These are phyloP conservation scores for Tenebrosternarchus preto DNA, from an alignment of 2,113 vertebrate species.

Conservation along the genomic window DNA sequence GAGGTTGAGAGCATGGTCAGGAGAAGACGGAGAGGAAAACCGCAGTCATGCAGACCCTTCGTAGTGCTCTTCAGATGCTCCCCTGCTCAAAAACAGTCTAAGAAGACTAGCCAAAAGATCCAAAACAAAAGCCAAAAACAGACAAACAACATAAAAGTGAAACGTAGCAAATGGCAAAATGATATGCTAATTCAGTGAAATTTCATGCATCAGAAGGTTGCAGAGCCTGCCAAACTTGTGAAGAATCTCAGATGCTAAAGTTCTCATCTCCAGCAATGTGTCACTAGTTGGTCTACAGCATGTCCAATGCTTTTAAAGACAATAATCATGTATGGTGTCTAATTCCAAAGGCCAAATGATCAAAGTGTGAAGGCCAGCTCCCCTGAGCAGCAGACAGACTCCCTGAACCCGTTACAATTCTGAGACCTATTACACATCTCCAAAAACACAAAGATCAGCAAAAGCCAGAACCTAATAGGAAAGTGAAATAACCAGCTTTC, in stretches of 20 bases:
- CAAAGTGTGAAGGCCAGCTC: neutral
- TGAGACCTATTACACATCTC: neutral
- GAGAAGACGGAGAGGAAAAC: neutral
- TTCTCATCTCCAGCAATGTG: constrained; percentile 1
- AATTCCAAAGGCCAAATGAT: neutral
- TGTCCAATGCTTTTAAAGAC: neutral
- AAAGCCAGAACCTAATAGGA: neutral
- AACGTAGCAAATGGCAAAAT: constrained; percentile 28
- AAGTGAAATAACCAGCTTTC: constrained; percentile 13
- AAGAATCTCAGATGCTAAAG: neutral
- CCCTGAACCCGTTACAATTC: neutral
- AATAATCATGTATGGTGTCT: neutral
- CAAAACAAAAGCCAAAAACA: neutral
- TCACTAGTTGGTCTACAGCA: neutral
- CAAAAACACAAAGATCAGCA: neutral
- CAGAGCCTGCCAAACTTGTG: neutral
- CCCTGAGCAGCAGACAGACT: neutral
- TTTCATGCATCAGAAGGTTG: neutral
- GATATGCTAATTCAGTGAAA: constrained; percentile 16
- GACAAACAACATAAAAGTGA: constrained; percentile 25
- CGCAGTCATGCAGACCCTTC: neutral
- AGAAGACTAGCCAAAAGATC: constrained; percentile 11
- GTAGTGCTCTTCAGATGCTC: constrained; percentile 6
- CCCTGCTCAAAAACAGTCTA: constrained; percentile 29
- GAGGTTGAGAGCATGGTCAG: neutral